These are phyloP conservation scores for Pagrus major DNA, from an alignment of 2,113 vertebrate genomes.

Conservation along the genomic window DNA sequence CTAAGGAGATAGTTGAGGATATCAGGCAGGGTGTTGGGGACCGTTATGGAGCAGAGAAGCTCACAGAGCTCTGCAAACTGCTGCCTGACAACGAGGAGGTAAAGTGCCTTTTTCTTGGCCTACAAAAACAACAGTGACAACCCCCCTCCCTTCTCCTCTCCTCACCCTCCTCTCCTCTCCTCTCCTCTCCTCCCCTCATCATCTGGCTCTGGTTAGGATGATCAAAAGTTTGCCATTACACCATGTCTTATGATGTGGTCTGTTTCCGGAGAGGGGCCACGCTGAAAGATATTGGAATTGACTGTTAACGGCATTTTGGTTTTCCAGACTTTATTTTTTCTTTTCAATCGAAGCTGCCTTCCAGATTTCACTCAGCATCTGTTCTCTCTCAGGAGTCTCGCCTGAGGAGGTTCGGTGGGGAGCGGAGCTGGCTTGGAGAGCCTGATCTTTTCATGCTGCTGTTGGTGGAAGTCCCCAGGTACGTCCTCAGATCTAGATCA, in stretches of 20 bases:
- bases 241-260: constrained; percentile 60
- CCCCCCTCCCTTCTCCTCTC: background rate
- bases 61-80: constrained; percentile 84
- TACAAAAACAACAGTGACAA: constrained; percentile 39
- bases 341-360: constrained; percentile 21
- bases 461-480: constrained; percentile 86
- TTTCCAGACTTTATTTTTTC: constrained; percentile 18
- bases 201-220: constrained; percentile 75
- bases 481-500: background rate
- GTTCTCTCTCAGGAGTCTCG: constrained; percentile 79
- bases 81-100: constrained; percentile 86
- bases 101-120: constrained; percentile 45
- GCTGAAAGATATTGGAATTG: constrained; percentile 55
- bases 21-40: constrained; percentile 80
- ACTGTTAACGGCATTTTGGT: constrained; percentile 39
- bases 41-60: constrained; percentile 84
- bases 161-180: constrained; percentile 11
- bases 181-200: constrained; percentile 31
- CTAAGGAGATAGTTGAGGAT: constrained; percentile 84
- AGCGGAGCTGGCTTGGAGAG: constrained; percentile 80
- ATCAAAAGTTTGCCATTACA: constrained; percentile 74
- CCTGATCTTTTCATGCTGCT: constrained; percentile 86
- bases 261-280: constrained; percentile 32
- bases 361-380: constrained; percentile 41
- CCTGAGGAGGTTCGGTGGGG: constrained; percentile 80